Conservation (phyloP, 2,888 invertebrate species). For the Hirtodrosophila histrioides region DNA sequence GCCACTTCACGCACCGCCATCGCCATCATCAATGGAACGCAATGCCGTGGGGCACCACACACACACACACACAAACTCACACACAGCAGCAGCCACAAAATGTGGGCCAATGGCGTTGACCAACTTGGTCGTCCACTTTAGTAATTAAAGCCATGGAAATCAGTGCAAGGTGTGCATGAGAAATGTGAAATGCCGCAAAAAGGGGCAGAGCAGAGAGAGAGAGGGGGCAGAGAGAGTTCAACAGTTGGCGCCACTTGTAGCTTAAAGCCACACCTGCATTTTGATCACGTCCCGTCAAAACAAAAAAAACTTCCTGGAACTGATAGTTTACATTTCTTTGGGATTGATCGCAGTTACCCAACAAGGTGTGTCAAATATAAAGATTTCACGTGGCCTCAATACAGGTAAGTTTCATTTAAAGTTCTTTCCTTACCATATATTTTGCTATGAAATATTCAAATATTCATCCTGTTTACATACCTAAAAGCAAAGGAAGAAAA, state of each 20-base stretch:
- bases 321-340: slow-evolving; percentile 13
- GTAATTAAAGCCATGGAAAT: slow-evolving; percentile 69
- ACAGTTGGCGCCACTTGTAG: slow-evolving; percentile 53
- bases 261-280: slow-evolving; percentile 24
- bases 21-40: slow-evolving; percentile 25
- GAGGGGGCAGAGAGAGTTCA: slow-evolving; percentile 12
- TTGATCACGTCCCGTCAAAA: slow-evolving; percentile 15
- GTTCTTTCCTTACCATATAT: slow-evolving; percentile 5
- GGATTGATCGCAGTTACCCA: slow-evolving; percentile 10
- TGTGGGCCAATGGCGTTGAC: slow-evolving; percentile 65
- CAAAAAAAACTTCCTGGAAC: slow-evolving; percentile 42
- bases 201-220: neutral
- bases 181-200: slow-evolving; percentile 26
- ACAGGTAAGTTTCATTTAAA: too few species aligned
- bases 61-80: slow-evolving; percentile 9
- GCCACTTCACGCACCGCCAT: slow-evolving; percentile 45
- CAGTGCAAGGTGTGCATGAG: slow-evolving; percentile 58
- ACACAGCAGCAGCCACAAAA: slow-evolving; percentile 35
- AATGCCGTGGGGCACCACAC: slow-evolving; percentile 32
- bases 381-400: slow-evolving; percentile 18
- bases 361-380: slow-evolving; percentile 36
- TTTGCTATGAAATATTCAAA: neutral
- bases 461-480: slow-evolving; percentile 26
- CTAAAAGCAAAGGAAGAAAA: slow-evolving; percentile 40
- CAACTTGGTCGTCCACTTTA: slow-evolving; percentile 58